A percentile compares a stretch with the other conserved stretches of the same genome.
Evolutionary conservation across 35 echinoderm and acorn worm genomes (phyloP).

Genomic region (Ophioderma brevispina): DNA sequence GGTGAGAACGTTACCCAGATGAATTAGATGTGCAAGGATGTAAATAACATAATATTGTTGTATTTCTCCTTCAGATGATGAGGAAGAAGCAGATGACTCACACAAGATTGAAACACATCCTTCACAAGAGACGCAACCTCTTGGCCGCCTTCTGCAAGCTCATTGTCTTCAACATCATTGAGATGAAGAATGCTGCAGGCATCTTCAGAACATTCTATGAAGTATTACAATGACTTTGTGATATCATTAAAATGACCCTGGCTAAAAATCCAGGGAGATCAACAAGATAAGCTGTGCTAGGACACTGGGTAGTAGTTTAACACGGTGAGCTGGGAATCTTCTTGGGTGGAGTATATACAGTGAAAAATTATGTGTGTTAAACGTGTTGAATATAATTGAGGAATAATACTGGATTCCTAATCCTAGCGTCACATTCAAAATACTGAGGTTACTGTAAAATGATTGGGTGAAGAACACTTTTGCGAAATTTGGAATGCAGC

Average conservation of each 20-base stretch:
- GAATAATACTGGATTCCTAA: background rate
- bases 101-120: constrained; percentile 98
- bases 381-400: no score
- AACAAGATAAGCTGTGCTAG: constrained; percentile 98
- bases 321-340: constrained; percentile 87
- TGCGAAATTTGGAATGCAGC: no score
- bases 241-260: constrained; percentile 98
- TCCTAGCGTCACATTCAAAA: background rate
- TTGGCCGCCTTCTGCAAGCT: constrained; percentile 97
- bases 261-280: constrained; percentile 96
- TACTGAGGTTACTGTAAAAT: no score
- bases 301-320: constrained; percentile 91
- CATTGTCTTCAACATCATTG: constrained; percentile 98
- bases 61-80: constrained; percentile 90
- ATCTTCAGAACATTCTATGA: constrained; percentile 99
- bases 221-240: constrained; percentile 99
- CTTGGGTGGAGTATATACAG: no score
- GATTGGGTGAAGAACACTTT: no score
- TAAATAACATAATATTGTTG: no score
- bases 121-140: constrained; percentile 95
- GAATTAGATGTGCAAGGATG: no score
- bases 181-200: constrained; percentile 94
- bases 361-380: no score
- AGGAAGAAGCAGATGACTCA: constrained; percentile 94
- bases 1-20: no score